These are phyloP conservation scores for Bungarus multicinctus DNA, from an alignment of 2,113 vertebrate species.

Conservation along the genomic window DNA sequence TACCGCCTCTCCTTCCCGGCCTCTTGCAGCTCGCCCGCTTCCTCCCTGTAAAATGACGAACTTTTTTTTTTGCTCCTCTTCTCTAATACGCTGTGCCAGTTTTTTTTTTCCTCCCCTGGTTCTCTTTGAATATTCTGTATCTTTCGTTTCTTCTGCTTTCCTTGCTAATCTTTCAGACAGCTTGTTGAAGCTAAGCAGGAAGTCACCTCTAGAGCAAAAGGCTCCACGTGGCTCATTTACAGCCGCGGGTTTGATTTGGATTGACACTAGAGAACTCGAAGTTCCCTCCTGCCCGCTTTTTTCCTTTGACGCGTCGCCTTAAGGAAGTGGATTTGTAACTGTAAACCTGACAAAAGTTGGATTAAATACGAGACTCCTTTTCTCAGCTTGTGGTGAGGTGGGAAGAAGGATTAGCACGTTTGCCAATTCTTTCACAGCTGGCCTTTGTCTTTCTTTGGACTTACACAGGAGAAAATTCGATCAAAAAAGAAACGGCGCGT, in stretches of 20 bases:
- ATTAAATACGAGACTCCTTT: constrained; percentile 2
- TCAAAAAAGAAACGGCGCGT: background rate
- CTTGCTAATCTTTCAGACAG: background rate
- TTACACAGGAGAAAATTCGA: background rate
- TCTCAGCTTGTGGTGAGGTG: background rate
- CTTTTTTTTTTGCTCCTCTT: background rate
- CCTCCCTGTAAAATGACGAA: background rate
- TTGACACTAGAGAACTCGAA: background rate
- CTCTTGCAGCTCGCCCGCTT: background rate
- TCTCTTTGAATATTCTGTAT: background rate
- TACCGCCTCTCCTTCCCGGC: background rate
- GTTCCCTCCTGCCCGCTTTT: background rate
- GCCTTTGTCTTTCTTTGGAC: background rate
- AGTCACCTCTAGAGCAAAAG: constrained; percentile 50
- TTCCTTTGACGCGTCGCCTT: constrained; percentile 24
- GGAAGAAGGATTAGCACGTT: background rate
- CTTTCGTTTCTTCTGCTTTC: background rate
- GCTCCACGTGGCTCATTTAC: constrained; percentile 70
- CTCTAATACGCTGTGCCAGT: background rate
- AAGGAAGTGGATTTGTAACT: constrained; percentile 38
- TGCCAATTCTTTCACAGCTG: background rate
- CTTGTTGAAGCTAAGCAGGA: constrained; percentile 56
- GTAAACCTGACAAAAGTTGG: constrained; percentile 30
- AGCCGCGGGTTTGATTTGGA: constrained; percentile 31
- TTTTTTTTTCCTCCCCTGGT: too few relatives aligned